Evolutionary conservation across 2,888 invertebrate species (phyloP).

Genomic region (Cataglyphis livida): DNA sequence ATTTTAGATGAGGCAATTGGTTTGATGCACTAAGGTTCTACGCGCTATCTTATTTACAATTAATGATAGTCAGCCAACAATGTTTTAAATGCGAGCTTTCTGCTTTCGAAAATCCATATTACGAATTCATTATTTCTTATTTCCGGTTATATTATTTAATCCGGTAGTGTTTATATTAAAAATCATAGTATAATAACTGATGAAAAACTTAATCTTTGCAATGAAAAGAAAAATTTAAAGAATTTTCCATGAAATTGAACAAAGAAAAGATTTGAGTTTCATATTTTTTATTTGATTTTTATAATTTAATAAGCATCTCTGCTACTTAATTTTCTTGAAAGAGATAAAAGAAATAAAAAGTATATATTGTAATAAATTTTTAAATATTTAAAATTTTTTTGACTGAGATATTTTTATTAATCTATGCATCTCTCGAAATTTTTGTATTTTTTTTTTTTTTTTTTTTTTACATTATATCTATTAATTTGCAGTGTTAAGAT

Average conservation of each 20-base stretch:
- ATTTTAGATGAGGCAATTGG: constrained; percentile 42
- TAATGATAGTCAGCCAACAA: constrained; percentile 32
- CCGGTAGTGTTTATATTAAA: constrained; percentile 24
- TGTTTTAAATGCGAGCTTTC: not conserved
- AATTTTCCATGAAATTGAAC: constrained; percentile 11
- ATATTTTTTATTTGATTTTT: not conserved
- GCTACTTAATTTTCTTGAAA: not conserved
- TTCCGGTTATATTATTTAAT: not conserved
- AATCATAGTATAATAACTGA: not conserved
- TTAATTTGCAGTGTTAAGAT: not conserved
- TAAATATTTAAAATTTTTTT: not conserved
- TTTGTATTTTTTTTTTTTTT: not conserved
- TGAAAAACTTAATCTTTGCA: not conserved
- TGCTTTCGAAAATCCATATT: constrained; percentile 30
- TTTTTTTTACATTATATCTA: not conserved
- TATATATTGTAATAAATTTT: not conserved
- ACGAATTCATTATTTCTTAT: not conserved
- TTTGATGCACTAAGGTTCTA: constrained; percentile 11
- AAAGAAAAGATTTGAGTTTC: constrained; percentile 11
- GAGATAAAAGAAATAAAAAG: not conserved
- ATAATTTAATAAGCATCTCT: not conserved
- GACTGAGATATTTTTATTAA: not conserved
- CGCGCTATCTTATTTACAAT: not conserved
- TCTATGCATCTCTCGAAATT: not conserved
- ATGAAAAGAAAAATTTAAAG: not conserved